Evolutionary conservation across 1,140 invertebrate species (phyloP), one percentile per base, ranked within the genome.

Genomic region (Hylaeus anthracinus): DNA sequence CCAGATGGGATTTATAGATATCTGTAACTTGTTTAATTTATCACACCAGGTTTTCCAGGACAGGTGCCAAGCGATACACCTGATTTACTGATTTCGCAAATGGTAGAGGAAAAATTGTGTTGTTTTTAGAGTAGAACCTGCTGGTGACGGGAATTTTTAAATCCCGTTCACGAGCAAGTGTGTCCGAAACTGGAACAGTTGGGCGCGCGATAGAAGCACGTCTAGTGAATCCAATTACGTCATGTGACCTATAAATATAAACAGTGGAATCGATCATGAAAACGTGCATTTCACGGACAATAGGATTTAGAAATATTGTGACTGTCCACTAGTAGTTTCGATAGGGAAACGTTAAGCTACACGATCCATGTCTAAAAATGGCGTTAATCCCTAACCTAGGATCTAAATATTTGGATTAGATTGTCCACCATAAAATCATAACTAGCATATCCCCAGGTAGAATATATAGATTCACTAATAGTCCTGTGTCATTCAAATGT

Each of bases 211-310:
- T 12, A 15, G 69, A 79, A 79, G 76, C 76, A 79, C 58, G 10
- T 6, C 48, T 79, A 72, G 76, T 53, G 48, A 79, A 79, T 72
- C 69, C 76, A 72, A 72, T 79, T 79, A 72, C n/a, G 10, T 72
- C 60, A 64, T 45, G 39, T 60, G 43, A 56, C 76, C 12, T 12
- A 56, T 61, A 53, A 37, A 56, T 51, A 39, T 48, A 37, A 58
- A 53, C 37, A 71, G 6, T 37, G 6, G 8, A 51, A 78, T 53
- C 56, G 67, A 60, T 43, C 39, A 51, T 10, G 2, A 45, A 77
- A 51, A 10, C 69, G 56, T 37, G 66, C 39, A n/a, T 72, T 45
- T 63, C 48, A 10, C 41, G 48, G 76, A 72, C 63, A 45, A 79
- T 53, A 26, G 8, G 60, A 79, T 72, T 64, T 43, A 10, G 26